phyloP scores from a whole-genome alignment of 2,797 vertebrate genomes.

The Pantherophis alleghaniensis region DNA sequence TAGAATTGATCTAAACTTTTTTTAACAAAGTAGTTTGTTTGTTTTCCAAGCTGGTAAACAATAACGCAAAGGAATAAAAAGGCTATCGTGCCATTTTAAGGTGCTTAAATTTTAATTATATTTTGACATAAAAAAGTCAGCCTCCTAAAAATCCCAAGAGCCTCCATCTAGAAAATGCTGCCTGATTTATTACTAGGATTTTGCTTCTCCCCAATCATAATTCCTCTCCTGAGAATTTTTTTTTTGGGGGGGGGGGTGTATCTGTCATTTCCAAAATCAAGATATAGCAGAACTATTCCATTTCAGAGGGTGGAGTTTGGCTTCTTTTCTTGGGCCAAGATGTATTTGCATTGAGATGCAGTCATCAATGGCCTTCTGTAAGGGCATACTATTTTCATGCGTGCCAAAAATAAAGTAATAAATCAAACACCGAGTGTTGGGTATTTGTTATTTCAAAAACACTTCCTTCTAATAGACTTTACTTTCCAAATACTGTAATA shows the following conservation, averaged over 20 bases:
- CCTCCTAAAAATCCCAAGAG: background rate
- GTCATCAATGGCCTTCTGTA: background rate
- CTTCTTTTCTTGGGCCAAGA: background rate
- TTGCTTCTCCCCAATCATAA: background rate
- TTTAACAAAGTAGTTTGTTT: background rate
- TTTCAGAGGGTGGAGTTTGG: background rate
- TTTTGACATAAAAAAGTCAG: background rate
- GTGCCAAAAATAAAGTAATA: background rate
- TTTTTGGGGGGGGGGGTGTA: too few relatives aligned
- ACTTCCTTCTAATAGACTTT: conserved; percentile 22
- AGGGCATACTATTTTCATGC: background rate
- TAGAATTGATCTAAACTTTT: background rate
- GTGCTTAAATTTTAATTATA: conserved; percentile 11
- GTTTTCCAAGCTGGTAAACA: background rate
- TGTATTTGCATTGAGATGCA: background rate
- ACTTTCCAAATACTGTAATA: conserved; percentile 29
- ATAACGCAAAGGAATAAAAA: background rate
- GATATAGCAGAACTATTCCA: background rate
- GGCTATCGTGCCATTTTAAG: background rate
- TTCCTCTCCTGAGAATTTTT: background rate
- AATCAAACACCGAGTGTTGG: background rate
- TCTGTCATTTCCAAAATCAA: background rate
- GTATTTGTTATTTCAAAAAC: conserved; percentile 15
- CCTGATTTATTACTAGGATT: background rate
- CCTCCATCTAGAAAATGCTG: background rate